These are phyloP conservation scores for Cremastobaeus sp. DNA, from an alignment of 2,888 invertebrate species.

Conservation along the genomic window DNA sequence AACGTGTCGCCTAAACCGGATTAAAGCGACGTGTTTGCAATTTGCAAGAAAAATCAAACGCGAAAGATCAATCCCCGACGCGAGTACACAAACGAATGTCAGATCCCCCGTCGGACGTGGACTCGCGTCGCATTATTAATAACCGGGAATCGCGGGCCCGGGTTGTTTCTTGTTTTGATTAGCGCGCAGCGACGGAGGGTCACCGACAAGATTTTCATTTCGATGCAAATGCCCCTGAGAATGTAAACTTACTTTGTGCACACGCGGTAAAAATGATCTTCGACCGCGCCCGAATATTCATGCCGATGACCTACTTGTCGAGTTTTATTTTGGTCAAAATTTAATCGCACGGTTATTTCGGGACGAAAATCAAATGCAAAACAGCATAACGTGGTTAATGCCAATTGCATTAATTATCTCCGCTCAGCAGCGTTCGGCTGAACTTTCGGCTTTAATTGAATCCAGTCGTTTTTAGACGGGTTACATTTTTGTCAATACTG, in stretches of 20 bases:
- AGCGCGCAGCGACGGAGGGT: no score
- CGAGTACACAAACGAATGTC: no score
- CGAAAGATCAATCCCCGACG: slow-evolving; percentile 25
- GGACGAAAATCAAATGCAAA: slow-evolving; percentile 1
- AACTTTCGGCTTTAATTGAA: no score
- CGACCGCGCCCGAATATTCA: slow-evolving; percentile 21
- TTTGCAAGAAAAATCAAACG: slow-evolving; percentile 40
- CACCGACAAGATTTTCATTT: slow-evolving; percentile 29
- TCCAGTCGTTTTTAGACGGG: no score
- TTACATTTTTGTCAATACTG: no score
- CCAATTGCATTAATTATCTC: no score
- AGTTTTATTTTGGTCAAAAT: slow-evolving; percentile 25
- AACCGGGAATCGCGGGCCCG: no score
- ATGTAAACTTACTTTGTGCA: slow-evolving; percentile 20
- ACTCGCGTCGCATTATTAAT: no score
- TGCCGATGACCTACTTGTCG: slow-evolving; percentile 19
- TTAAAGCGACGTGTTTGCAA: slow-evolving; percentile 10
- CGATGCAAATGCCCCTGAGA: slow-evolving; percentile 27
- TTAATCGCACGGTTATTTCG: slow-evolving; percentile 21
- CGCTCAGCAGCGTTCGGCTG: no score
- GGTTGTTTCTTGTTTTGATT: slow-evolving; percentile 1
- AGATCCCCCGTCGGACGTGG: no score
- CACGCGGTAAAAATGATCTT: slow-evolving; percentile 28
- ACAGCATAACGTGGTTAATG: no score
- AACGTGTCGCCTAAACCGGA: slow-evolving; percentile 22